Percentiles rank a stretch among this genome's conserved stretches.
These are phyloP conservation scores for Xiphorhynchus erythropygius DNA, from an alignment of 2,797 vertebrate species.

Conservation along the genomic window DNA sequence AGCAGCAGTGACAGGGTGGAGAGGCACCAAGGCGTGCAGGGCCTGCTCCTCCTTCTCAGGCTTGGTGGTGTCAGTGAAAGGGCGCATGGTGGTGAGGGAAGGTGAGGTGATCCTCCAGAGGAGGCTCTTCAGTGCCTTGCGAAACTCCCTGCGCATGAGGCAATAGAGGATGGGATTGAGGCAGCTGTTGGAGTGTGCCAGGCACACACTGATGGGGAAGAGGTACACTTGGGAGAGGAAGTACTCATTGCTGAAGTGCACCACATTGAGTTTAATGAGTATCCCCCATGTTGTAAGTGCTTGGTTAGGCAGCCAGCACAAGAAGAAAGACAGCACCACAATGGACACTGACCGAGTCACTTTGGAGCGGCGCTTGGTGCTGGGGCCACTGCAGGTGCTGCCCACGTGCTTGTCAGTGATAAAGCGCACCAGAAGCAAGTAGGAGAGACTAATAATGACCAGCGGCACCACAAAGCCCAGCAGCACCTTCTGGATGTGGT, in stretches of 20 bases:
- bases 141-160: slow-evolving; percentile 92
- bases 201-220: slow-evolving; percentile 92
- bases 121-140: slow-evolving; percentile 88
- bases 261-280: slow-evolving; percentile 90
- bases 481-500: slow-evolving; percentile 92
- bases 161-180: slow-evolving; percentile 95
- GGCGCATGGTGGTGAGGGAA: slow-evolving; percentile 82
- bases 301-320: slow-evolving; percentile 97
- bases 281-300: slow-evolving; percentile 93
- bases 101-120: slow-evolving; percentile 89
- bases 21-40: slow-evolving; percentile 69
- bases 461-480: slow-evolving; percentile 89
- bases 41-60: slow-evolving; percentile 83
- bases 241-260: slow-evolving; percentile 90
- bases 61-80: slow-evolving; percentile 87
- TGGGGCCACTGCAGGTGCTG: slow-evolving; percentile 77
- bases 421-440: slow-evolving; percentile 89
- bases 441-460: slow-evolving; percentile 85
- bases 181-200: slow-evolving; percentile 97
- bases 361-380: slow-evolving; percentile 87
- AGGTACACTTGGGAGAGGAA: slow-evolving; percentile 91
- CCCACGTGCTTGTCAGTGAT: slow-evolving; percentile 83
- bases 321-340: slow-evolving; percentile 93
- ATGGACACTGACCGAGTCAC: slow-evolving; percentile 93
- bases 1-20: slow-evolving; percentile 49